Base-by-base conservation (phyloP, 2,888 invertebrate genomes). In the Periphyllus acericola region DNA sequence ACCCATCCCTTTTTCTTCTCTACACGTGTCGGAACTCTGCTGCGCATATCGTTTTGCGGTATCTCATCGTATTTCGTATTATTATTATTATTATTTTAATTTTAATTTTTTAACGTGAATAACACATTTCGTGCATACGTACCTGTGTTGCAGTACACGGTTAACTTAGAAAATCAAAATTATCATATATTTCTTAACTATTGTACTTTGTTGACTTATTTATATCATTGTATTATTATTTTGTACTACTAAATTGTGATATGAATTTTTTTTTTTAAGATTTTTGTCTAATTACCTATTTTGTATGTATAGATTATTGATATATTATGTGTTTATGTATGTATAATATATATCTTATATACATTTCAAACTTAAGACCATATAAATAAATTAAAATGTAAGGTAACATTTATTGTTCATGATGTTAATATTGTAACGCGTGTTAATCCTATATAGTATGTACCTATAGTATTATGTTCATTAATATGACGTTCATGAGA, bases 161-260 rank as follows among this genome's bases (percentile, higher is more conserved):
- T 80, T 19, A 36, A 80, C 60, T 25, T 29, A 74, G 34, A 83
- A 83, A 83, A 83, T 83, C 83, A 83, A 83, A 83, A 83, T 55
- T 83, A 83, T 83, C 9, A 83, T 71, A 55, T 72, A 17, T 82
- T 11, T 82, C 25, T 71, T 3, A 46, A 46, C 21, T 21, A 66
- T 46, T 71, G 32, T 82, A 82, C 14, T 83, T 83, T 83, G 83
- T 83, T 83, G 72, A 83, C 52, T 74, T 83, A 74, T 72, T 83
- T 34, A 34, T 83, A 55, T 29, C 72, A 72, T 34, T 72, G 46
- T 34, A 74, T 72, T 32, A 82, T 71, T 55, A 74, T 55, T 55
- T 81, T 71, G 25, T 72, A 83, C 46, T 72, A 83, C 46, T 60
- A n/a, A n/a, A 25, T 55, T 83, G 83, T 83, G 83, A 83, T 83